Evolutionary conservation across 2,797 vertebrate genomes (phyloP), one percentile per base, ranked within the genome.

Genomic region (Nothura maculosa): DNA sequence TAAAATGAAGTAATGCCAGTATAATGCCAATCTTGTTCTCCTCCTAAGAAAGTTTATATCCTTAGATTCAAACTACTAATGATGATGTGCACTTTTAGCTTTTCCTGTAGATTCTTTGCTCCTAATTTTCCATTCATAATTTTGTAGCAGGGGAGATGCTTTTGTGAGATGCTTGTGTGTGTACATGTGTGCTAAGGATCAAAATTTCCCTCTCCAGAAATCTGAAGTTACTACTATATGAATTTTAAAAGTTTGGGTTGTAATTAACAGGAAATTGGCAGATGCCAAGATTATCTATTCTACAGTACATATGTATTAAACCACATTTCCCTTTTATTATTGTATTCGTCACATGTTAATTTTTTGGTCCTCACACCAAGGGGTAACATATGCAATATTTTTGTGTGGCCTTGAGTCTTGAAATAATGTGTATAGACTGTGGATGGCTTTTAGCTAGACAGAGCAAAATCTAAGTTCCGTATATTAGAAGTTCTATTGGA

Each of bases 1-100:
- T 60, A 60, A 94, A 93, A 95, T 94, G 86, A 52, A 48, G 64
- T 81, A 91, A 70, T 81, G 62, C 54, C 61, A 57, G 55, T 86
- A 67, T 83, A 92, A 69, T 66, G 38, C 64, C 80, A 62, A 68
- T 87, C 61, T 87, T 91, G 68, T 84, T 81, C 78, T 81, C 30
- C 14, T 38, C 47, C 57, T 74, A 84, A 73, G 55, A 78, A 94
- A 47, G 54, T 94, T 89, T 96, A 87, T 60, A 70, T 94, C 86
- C 87, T 94, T 81, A 58, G 54, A 48, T 19, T 82, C 58, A 67
- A 77, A 67, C 67, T 82, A 42, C 60, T 75, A 85, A 67, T 87
- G 83, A 50, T 61, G 61, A 74, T 91, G 40, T 86, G 32, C 84
- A 55, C 57, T 82, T 52, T 9, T 64, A 63, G 34, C 14, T 78